Evolutionary conservation across 2,113 vertebrate species (phyloP), one percentile per base, ranked within the genome.

Genomic region (Pseudolaguvia tuberculata): DNA sequence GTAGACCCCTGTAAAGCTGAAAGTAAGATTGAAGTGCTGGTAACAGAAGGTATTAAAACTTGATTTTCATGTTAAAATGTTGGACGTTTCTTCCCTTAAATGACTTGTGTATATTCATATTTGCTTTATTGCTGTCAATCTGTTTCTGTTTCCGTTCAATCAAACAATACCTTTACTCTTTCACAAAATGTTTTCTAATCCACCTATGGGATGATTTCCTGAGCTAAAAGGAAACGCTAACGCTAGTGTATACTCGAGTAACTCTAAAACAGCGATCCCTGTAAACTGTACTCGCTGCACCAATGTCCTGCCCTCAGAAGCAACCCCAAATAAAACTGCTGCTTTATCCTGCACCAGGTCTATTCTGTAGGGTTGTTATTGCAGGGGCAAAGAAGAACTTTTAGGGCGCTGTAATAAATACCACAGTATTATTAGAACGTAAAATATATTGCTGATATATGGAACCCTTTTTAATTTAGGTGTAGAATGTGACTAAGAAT

Each of bases 1-100:
- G 69, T 72, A 45, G 67, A 75, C 72, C 75, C 63, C 76, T 66
- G 72, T 78, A 53, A 74, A 52, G 29, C 42, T 77, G 51, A 51
- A 48, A 63, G 74, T 47, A 55, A 78, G 62, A 52, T 14, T 21
- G 55, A 57, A 72, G 15, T 20, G 69, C 53, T 66, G 45, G 4
- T 15, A 63, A 45, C 42, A 2, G 42, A 42, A 63, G 25, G 14
- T n/a, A n/a, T n/a, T n/a, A 12, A 63, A 47, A 45, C 5, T 15
- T 63, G 61, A 65, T 7, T 47, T 18, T 25, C 10, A 17, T 6
- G 5, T 17, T 23, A 45, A 45, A 8, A 13, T 25, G 23, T 8
- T 25, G 21, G 21, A 47, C 8, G 42, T 65, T 45, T 20, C 13
- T 27, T 7, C 23, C 48, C 13, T 23, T 13, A 17, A 47, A 25